Base-by-base conservation (phyloP, 2,888 invertebrate genomes). In the Dolomedes plantarius region DNA sequence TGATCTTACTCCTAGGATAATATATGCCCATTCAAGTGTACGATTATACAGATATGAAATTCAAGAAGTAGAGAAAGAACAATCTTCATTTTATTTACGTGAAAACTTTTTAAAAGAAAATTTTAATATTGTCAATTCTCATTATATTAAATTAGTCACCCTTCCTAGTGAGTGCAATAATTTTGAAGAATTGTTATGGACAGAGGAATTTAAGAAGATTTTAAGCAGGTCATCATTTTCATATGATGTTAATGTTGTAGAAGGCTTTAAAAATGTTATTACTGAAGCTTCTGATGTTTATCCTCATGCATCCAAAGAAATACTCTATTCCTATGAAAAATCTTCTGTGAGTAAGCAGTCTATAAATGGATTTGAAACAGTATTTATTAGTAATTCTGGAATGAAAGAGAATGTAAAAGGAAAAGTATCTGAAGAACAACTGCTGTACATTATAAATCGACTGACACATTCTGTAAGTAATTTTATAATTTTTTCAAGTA, bases 401-500 rank as follows among this genome's bases (percentile, higher is more conserved):
- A 13, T 23, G 3, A 32, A 72, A 36, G 36, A 36, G 13, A 50
- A 50, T 72, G 46, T 65, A 16, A 68, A 68, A 1, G 74, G 74
- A 9, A 73, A 56, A 36, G 68, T 78, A 19, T 36, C 78, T 13
- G 78, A 78, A n/a, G 62, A 74, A 32, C 85, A 85, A 41, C 56
- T 85, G 7, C 68, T 78, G 41, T 19, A n/a, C 68, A 46, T 85
- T 13, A 78, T 78, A 16, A 69, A 78, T 41, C 67, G 41, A 32
- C 32, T 85, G 41, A 78, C 85, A 23, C 23, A 64, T 16, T 74
- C 68, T 69, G 85, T 85, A 73, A 78, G 85, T 78, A 0, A 29
- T 7, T 1, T 0, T 27, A 27, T 28, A 7, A 28, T 28, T 28
- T 64, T 28, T 64, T 27, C 27, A 27, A 13, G 27, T 23, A 7